phyloP scores from a whole-genome alignment of 2,113 vertebrate genomes.

The Orientallactaga bullata region DNA sequence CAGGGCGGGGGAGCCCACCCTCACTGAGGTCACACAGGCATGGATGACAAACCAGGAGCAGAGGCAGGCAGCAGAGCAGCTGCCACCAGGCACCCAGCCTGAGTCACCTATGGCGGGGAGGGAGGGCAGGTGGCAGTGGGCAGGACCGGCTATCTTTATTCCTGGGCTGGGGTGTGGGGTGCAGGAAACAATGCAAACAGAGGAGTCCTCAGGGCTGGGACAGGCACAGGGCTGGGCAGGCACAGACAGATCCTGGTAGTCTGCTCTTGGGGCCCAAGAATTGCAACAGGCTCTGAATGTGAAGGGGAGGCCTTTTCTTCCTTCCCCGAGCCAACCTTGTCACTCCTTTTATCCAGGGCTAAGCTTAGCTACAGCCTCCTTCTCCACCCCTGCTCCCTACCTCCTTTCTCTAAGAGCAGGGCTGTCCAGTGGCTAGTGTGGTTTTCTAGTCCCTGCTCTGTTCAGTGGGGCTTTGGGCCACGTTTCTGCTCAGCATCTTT shows the following conservation, averaged over 20 bases:
- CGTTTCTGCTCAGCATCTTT: neutral
- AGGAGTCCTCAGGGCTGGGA: conserved; percentile 84
- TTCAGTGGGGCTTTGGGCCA: neutral
- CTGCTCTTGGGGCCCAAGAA: conserved; percentile 44
- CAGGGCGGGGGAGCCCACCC: conserved; percentile 56
- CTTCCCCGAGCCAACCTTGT: neutral
- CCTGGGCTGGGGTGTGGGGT: conserved; percentile 85
- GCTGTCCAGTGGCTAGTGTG: neutral
- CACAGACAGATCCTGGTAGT: conserved; percentile 81
- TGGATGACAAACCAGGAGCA: conserved; percentile 86
- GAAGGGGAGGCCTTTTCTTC: neutral
- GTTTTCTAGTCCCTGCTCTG: neutral
- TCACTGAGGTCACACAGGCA: conserved; percentile 75
- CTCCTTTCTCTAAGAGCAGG: neutral
- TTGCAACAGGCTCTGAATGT: conserved; percentile 57
- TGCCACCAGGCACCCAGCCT: conserved; percentile 74
- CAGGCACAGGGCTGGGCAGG: conserved; percentile 81
- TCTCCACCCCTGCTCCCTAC: neutral
- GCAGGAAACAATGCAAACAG: conserved; percentile 85
- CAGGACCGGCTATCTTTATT: conserved; percentile 85
- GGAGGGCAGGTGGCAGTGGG: conserved; percentile 72
- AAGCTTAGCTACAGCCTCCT: conserved; percentile 21
- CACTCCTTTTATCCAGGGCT: conserved; percentile 3
- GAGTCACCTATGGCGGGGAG: conserved; percentile 82
- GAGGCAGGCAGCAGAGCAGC: conserved; percentile 75